Evolutionary conservation across 2,797 vertebrate species (phyloP).

Genomic region (Cottoperca gobio): DNA sequence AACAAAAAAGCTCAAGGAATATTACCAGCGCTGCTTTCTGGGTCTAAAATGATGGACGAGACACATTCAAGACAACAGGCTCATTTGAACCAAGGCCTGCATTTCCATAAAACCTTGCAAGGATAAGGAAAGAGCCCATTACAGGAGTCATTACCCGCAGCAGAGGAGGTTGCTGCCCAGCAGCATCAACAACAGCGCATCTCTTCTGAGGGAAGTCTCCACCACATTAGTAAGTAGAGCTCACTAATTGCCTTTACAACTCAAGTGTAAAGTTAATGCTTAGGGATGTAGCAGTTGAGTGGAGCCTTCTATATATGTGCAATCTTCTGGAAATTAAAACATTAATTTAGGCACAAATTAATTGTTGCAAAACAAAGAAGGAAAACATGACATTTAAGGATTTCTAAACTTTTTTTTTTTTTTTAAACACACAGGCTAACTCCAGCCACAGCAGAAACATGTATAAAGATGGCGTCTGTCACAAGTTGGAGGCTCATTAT

Average conservation of each 20-base stretch:
- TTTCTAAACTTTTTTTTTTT: conserved; percentile 12
- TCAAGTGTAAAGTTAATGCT: conserved; percentile 17
- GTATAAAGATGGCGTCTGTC: conserved; percentile 16
- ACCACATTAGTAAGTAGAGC: conserved; percentile 30
- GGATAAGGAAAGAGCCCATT: conserved; percentile 61
- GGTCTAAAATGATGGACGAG: conserved; percentile 50
- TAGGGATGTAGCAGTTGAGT: not conserved
- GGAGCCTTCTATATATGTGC: not conserved
- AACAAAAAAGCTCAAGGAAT: conserved; percentile 33
- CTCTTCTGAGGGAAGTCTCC: no score
- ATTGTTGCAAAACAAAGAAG: not conserved
- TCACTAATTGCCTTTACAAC: conserved; percentile 25
- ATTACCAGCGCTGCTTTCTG: conserved; percentile 40
- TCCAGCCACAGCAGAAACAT: conserved; percentile 20
- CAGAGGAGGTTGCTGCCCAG: conserved; percentile 32
- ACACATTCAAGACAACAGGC: conserved; percentile 42
- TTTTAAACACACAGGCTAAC: not conserved
- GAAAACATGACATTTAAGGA: conserved; percentile 21
- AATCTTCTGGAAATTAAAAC: conserved; percentile 16
- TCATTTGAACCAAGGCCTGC: conserved; percentile 42
- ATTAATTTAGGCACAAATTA: not conserved
- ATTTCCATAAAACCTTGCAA: conserved; percentile 61
- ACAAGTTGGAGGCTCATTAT: conserved; percentile 50
- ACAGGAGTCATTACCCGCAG: conserved; percentile 57
- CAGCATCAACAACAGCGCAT: conserved; percentile 44